These are phyloP conservation scores for Hirundichthys speculiger DNA, from an alignment of 2,113 vertebrate species.

Conservation along the genomic window DNA sequence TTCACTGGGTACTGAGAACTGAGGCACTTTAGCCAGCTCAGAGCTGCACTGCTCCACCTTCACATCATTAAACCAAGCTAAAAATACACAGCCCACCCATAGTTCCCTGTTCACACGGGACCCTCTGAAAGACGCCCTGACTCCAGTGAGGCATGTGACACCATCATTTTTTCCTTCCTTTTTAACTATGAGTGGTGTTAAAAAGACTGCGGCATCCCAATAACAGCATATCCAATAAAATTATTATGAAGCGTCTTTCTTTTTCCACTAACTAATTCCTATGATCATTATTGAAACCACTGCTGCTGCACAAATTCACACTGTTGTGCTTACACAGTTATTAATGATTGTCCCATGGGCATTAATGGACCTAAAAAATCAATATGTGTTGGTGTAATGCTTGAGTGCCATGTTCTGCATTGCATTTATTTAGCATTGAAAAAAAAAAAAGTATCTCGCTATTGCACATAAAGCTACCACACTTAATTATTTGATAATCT, in stretches of 20 bases:
- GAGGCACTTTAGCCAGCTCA: constrained; percentile 45
- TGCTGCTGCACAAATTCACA: constrained; percentile 1
- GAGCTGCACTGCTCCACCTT: constrained; percentile 47
- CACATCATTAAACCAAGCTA: constrained; percentile 67
- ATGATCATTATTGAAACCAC: constrained; percentile 15
- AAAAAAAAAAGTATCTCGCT: background rate
- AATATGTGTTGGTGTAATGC: constrained; percentile 23
- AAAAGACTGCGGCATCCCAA: background rate
- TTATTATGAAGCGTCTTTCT: constrained; percentile 6
- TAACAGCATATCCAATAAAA: background rate
- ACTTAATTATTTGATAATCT: too few species aligned
- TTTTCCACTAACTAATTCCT: constrained; percentile 6
- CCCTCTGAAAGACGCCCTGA: constrained; percentile 32
- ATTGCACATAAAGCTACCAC: too few species aligned
- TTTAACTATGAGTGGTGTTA: constrained; percentile 7
- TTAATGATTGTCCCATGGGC: constrained; percentile 20
- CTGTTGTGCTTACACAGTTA: constrained; percentile 12
- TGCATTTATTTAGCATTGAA: background rate
- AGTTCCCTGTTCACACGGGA: constrained; percentile 33
- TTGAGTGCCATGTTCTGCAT: constrained; percentile 24
- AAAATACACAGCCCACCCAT: constrained; percentile 68
- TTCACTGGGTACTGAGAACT: constrained; percentile 34
- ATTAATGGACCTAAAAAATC: constrained; percentile 34
- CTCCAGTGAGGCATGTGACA: constrained; percentile 17
- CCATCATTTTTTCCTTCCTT: constrained; percentile 19